Evolutionary conservation across 2,888 invertebrate species (phyloP), one percentile per base, ranked within the genome.

Genomic region (Cantharis rustica): DNA sequence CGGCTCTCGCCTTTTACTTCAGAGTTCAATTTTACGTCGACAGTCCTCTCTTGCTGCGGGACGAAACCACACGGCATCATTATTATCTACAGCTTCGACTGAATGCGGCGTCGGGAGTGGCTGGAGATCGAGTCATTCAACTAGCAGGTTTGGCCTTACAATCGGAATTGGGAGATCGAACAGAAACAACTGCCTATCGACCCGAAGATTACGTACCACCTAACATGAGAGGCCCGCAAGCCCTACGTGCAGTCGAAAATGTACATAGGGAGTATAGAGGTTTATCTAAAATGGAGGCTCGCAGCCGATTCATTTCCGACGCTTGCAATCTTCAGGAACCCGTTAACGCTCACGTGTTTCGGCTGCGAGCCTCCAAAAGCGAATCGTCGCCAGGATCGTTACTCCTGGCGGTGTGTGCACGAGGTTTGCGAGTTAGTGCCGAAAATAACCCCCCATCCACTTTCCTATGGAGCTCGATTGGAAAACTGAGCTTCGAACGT

Each of bases 401-500:
- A 16, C 94, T 96, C 91, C 91, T 98, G 81, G 96, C 97, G 73
- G 95, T 98, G 76, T 97, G 97, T 85, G 96, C 98, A 68, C 94
- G 94, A 85, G 98, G 98, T 72, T 93, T 98, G 77, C 95, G 96
- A 88, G 95, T 98, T 81, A 93, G 96, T 82, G 92, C 93, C 26
- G 94, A 94, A 86, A 92, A 89, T 82, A 91, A 92, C 81, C 92
- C 94, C 75, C 94, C 95, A 27, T 94, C 95, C 81, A 88, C 87
- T 73, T 98, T 98, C 86, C 93, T 96, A 75, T 99, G 98, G 98
- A 95, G 96, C 84, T 95, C 96, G 83, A 98, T 99, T 80, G 96
- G 96, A 80, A 98, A 98, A 89, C 90, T 98, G 16, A 96, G 96
- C 87, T 98, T 98, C 88, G 98, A 98, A 91, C 93, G 97, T 85